A percentile compares a stretch with the other conserved stretches of the same genome.
phyloP scores from a whole-genome alignment of 1,140 invertebrate genomes.

The Ptiloglossa arizonensis region DNA sequence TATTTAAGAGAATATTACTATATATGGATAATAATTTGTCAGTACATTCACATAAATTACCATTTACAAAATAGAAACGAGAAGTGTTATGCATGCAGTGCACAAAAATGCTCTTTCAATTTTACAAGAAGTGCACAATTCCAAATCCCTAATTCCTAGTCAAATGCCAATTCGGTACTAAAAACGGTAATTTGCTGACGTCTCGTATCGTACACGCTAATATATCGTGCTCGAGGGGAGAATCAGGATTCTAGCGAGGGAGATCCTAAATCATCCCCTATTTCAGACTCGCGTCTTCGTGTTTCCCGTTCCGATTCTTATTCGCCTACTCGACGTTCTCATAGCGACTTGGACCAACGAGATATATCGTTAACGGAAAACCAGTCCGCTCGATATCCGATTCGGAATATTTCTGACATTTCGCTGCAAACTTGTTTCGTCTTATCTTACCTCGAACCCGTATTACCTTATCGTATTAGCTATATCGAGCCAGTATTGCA shows the following conservation, averaged over 20 bases:
- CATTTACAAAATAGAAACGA: too few relatives aligned
- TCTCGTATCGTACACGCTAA: not conserved
- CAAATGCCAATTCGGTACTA: not conserved
- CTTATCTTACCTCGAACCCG: not conserved
- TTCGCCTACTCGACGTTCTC: conserved; percentile 13
- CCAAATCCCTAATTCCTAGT: too few relatives aligned
- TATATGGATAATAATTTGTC: too few relatives aligned
- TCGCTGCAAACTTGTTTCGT: not conserved
- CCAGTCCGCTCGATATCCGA: not conserved
- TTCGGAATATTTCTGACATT: conserved; percentile 7
- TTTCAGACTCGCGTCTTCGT: conserved; percentile 53
- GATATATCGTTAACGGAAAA: conserved; percentile 31
- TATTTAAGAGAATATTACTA: too few relatives aligned
- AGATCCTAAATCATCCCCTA: conserved; percentile 71
- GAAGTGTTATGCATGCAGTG: too few relatives aligned
- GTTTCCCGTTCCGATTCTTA: conserved; percentile 34
- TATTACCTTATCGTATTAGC: not conserved
- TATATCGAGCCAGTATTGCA: not conserved
- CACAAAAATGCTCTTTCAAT: too few relatives aligned
- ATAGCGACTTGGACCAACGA: not conserved
- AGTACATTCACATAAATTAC: too few relatives aligned
- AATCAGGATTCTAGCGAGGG: conserved; percentile 49
- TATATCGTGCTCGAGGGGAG: not conserved
- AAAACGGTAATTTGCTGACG: conserved; percentile 3
- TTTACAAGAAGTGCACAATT: not conserved